Base-by-base conservation (phyloP, 2,797 vertebrate species). In the Ambastaia sidthimunki region DNA sequence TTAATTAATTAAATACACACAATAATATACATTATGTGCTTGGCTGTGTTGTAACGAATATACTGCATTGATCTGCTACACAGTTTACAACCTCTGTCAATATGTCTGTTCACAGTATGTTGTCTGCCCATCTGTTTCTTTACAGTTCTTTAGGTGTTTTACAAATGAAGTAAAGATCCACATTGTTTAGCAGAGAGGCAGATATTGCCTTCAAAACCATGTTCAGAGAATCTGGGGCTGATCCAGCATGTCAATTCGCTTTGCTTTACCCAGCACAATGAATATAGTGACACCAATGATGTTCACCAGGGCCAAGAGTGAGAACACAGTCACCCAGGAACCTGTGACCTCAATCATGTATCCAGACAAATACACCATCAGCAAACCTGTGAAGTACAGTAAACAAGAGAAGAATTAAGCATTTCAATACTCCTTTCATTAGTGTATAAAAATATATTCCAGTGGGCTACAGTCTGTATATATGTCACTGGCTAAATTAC, bases 331-430 rank as follows among this genome's bases (percentile, higher is more conserved):
- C 9, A 86, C 19, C 91, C 92, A 94, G 0, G 92, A 91, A 52
- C 54, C 57, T 1, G 89, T 92, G 75, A 90, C 83, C 78, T 93
- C 88, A 0, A 93, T 91, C 80, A 93, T 65, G 84, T 93, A 93
- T n/a, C 92, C 93, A 0, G 91, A 88, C 48, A 91, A 2, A 0
- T 87, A 92, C 44, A 93, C 90, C 85, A 90, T 4, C 82, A 93
- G 60, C 69, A 94, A 34, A 4, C 92, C 93, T 92, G 83, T 21
- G 50, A 12, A 68, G 44, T 25, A 37, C 34, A 74, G 31, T n/a
- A 41, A 37, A 15, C 37, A 18, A 54, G 54, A 1, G 63, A 9
- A 85, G 7, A 81, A 18, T 80, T 9, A 76, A 31, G 48, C 9
- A 69, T 37, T 37, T 37, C 5, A 37, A 3, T 37, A 31, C 31